Conservation (phyloP, 2,797 vertebrate genomes). For the Acanthopagrus latus region DNA sequence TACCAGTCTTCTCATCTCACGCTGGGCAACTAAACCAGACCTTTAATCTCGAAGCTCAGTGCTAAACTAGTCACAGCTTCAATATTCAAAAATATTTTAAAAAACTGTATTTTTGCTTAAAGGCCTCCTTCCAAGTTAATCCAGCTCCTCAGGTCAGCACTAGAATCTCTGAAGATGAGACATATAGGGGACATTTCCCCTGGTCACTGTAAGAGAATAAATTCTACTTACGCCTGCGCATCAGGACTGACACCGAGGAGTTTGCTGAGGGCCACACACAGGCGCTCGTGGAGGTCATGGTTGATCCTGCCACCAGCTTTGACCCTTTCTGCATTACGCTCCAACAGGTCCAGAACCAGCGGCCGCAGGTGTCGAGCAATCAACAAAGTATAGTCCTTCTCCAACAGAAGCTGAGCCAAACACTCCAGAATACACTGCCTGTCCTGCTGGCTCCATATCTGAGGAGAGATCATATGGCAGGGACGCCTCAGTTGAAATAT, state of each 20-base stretch:
- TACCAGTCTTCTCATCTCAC: background rate
- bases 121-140: too few species aligned
- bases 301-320: slow-evolving; percentile 88
- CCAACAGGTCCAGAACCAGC: slow-evolving; percentile 93
- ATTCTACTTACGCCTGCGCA: slow-evolving; percentile 89
- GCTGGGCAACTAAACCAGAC: background rate
- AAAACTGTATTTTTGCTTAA: background rate
- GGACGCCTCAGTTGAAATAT: background rate
- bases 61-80: background rate
- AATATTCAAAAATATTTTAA: background rate
- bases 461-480: slow-evolving; percentile 36
- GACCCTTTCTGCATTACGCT: slow-evolving; percentile 91
- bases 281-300: slow-evolving; percentile 95
- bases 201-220: background rate
- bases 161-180: background rate
- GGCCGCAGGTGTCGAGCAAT: slow-evolving; percentile 92
- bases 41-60: background rate
- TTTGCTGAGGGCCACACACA: slow-evolving; percentile 97
- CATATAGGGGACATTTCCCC: background rate
- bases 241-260: slow-evolving; percentile 91
- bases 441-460: slow-evolving; percentile 95
- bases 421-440: slow-evolving; percentile 89
- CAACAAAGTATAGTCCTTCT: slow-evolving; percentile 93
- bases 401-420: slow-evolving; percentile 90
- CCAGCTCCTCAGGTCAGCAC: background rate